These are phyloP conservation scores for Scarus forsteni DNA, from an alignment of 2,797 vertebrate species.

Conservation along the genomic window DNA sequence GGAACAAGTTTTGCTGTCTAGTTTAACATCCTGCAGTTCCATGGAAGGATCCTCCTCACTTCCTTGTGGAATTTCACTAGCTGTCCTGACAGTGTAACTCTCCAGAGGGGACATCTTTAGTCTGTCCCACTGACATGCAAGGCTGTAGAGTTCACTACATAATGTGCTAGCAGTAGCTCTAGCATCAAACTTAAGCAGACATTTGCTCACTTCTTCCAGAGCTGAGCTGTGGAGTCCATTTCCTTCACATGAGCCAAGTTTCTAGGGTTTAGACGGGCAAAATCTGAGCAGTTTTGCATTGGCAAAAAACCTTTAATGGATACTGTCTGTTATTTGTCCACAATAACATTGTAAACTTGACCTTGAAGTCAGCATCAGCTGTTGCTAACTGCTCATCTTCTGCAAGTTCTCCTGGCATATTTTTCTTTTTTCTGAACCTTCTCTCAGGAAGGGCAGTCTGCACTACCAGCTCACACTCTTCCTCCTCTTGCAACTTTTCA, in stretches of 20 bases:
- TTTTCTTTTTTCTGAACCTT: background rate
- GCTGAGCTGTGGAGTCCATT: no score
- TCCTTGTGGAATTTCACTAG: no score
- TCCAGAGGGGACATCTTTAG: no score
- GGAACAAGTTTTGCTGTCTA: no score
- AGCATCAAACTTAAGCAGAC: no score
- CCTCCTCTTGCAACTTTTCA: background rate
- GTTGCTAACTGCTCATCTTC: background rate
- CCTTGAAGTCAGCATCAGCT: background rate
- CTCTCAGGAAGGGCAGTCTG: background rate
- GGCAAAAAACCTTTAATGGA: background rate
- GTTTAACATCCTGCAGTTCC: no score
- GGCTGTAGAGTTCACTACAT: no score
- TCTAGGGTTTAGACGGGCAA: background rate
- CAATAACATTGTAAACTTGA: background rate
- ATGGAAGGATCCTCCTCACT: no score
- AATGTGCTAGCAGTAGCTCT: no score
- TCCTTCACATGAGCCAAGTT: no score
- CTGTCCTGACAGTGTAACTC: background rate
- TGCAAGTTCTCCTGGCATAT: background rate
- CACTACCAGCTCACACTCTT: background rate
- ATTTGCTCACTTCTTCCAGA: no score
- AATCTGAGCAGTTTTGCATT: background rate
- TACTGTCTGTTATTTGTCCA: background rate
- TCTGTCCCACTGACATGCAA: no score